A percentile compares a stretch with the other conserved stretches of the same genome.
Conservation (phyloP, 53 echinoderm and acorn worm genomes). For the Patiria pectinifera region DNA sequence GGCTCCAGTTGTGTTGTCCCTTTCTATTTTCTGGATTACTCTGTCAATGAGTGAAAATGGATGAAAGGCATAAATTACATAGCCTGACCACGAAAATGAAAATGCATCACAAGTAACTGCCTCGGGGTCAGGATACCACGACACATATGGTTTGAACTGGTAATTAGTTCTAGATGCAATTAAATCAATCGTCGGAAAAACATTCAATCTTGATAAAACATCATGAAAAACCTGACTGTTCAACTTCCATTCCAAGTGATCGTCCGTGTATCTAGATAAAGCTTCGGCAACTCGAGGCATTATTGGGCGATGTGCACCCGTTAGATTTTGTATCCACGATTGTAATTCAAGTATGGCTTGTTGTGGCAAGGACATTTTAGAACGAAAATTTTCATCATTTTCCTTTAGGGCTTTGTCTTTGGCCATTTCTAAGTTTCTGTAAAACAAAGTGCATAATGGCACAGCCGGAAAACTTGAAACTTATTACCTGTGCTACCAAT, state of each 20-base stretch:
- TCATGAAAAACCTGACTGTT: too few species aligned
- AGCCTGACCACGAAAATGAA: conserved; percentile 4
- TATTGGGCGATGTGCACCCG: too few species aligned
- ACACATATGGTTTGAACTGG: too few species aligned
- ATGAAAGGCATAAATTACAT: conserved; percentile 25
- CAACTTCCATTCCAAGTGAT: too few species aligned
- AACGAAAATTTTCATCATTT: not conserved
- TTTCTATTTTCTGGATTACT: conserved; percentile 17
- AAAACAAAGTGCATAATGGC: not conserved
- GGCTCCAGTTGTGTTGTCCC: not conserved
- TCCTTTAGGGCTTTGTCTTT: not conserved
- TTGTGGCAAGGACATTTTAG: not conserved
- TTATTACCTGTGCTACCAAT: not conserved
- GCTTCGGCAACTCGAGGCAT: not conserved
- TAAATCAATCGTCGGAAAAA: too few species aligned
- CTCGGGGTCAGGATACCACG: too few species aligned
- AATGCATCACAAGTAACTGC: too few species aligned
- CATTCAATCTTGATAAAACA: too few species aligned
- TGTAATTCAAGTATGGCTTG: not conserved
- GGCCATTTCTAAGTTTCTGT: not conserved
- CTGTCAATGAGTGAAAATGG: conserved; percentile 30
- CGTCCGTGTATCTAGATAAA: too few species aligned
- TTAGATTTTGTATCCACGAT: not conserved
- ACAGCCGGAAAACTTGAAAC: conserved; percentile 1
- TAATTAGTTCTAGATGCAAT: too few species aligned